Evolutionary conservation across 1,140 invertebrate genomes (phyloP).

Genomic region (Drosophila seguyi): DNA sequence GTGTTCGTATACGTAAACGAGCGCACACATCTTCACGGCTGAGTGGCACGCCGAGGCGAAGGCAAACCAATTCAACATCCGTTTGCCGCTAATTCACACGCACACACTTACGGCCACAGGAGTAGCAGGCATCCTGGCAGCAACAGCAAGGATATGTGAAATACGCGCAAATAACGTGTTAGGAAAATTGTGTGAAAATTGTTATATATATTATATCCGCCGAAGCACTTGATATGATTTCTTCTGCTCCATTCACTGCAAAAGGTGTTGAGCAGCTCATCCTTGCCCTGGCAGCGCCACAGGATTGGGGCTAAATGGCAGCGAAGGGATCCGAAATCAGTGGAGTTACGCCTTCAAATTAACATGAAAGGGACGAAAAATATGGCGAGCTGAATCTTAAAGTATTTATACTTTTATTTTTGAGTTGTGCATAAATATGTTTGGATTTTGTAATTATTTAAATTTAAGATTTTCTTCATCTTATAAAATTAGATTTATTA

Average conservation of each 20-base stretch:
- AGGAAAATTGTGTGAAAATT: constrained; percentile 82
- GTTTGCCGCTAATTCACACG: constrained; percentile 82
- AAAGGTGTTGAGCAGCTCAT: constrained; percentile 70
- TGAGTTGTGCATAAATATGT: neutral
- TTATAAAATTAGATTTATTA: too few relatives aligned
- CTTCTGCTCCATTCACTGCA: constrained; percentile 77
- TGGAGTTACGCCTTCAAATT: constrained; percentile 17
- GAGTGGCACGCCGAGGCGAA: constrained; percentile 73
- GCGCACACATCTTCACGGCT: constrained; percentile 60
- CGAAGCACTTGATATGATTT: constrained; percentile 76
- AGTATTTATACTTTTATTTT: neutral
- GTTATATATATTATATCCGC: constrained; percentile 82
- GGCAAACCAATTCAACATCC: constrained; percentile 83
- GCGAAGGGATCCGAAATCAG: constrained; percentile 9
- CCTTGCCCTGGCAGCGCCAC: constrained; percentile 3
- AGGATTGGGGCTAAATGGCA: constrained; percentile 8
- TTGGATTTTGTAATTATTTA: neutral
- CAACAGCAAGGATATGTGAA: constrained; percentile 66
- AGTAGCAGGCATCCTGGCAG: constrained; percentile 46
- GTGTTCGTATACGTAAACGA: constrained; percentile 7
- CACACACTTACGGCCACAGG: constrained; percentile 41
- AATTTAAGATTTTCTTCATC: neutral
- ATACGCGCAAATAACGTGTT: constrained; percentile 83
- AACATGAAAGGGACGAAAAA: constrained; percentile 13
- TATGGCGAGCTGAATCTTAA: neutral